Percentiles rank a stretch among this genome's conserved stretches.
Conservation (phyloP, 2,888 invertebrate species). For the Clostera curtula region DNA sequence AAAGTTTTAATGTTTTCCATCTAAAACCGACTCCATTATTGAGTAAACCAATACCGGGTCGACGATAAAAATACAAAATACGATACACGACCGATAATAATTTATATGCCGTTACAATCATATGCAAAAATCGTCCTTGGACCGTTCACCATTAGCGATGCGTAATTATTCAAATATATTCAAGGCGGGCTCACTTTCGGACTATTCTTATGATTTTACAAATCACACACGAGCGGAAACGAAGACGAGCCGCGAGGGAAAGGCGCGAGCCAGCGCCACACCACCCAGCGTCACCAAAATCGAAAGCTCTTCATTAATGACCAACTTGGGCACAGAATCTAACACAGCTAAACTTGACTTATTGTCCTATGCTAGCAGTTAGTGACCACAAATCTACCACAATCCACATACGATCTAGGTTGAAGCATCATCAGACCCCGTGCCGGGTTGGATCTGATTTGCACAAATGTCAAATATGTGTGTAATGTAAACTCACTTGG, state of each 20-base stretch:
- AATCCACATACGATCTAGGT: too few species aligned
- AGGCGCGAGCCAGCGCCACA: too few species aligned
- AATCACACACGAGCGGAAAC: constrained; percentile 47
- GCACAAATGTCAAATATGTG: too few species aligned
- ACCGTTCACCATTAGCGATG: constrained; percentile 39
- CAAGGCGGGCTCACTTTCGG: constrained; percentile 51
- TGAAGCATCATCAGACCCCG: too few species aligned
- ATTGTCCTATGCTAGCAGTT: too few species aligned
- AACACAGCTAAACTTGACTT: too few species aligned
- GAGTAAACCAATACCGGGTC: constrained; percentile 14
- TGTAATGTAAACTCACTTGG: too few species aligned
- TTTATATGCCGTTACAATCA: constrained; percentile 44
- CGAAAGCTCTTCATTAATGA: too few species aligned
- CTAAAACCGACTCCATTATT: constrained; percentile 10
- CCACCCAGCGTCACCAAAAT: too few species aligned
- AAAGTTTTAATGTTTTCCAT: constrained; percentile 11
- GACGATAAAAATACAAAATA: constrained; percentile 24
- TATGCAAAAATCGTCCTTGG: constrained; percentile 70
- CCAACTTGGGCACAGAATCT: too few species aligned
- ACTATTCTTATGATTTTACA: constrained; percentile 51
- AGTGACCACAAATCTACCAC: too few species aligned
- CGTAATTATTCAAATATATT: constrained; percentile 67
- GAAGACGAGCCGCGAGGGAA: constrained; percentile 40
- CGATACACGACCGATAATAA: constrained; percentile 27
- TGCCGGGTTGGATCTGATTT: too few species aligned